Base-by-base conservation (phyloP, 2,797 vertebrate genomes). In the Geotrypetes seraphini region DNA sequence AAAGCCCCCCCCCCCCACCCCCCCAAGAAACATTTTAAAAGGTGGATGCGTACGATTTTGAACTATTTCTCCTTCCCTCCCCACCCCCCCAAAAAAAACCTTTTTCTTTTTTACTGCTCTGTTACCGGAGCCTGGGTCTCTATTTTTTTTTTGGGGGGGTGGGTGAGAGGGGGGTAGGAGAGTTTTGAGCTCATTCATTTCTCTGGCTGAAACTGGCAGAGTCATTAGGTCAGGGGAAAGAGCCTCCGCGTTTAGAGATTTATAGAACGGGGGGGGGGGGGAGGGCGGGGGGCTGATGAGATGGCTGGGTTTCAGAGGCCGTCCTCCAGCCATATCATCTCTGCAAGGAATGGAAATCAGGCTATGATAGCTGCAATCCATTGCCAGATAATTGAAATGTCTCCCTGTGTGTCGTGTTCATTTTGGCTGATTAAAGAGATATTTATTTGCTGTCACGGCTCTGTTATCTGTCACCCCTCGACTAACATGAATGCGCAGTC, bases 321-420 rank as follows among this genome's bases (percentile, higher is more conserved):
- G 64, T 75, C 66, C 47, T 52, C 52, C 49, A 59, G 38, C 70
- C 60, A 60, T 76, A 69, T 76, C 76, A 81, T 79, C 83, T 79
- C 71, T 55, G 50, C 77, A 83, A 84, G 80, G 69, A 83, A 83
- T 83, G 90, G 90, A 78, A 84, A 72, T 81, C 83, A 69, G 66
- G 66, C 48, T 61, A 69, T 76, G 87, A 91, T 85, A 79, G 89
- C 83, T 53, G 58, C 84, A 86, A 96, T 97, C 89, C 77, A 86
- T 97, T 89, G 93, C 60, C 73, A 68, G 84, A 75, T 96, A 96
- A 97, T 96, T 93, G 93, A 94, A 90, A 90, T 96, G 94, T 97
- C 94, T 95, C 71, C 76, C 78, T 64, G 79, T 22, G 69, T 82
- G 89, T 91, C 86, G 81, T 84, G 88, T 82, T 86, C 89, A 86